These are phyloP conservation scores for Drosophila cyrtoloma DNA, from an alignment of 2,888 invertebrate genomes.

Conservation along the genomic window DNA sequence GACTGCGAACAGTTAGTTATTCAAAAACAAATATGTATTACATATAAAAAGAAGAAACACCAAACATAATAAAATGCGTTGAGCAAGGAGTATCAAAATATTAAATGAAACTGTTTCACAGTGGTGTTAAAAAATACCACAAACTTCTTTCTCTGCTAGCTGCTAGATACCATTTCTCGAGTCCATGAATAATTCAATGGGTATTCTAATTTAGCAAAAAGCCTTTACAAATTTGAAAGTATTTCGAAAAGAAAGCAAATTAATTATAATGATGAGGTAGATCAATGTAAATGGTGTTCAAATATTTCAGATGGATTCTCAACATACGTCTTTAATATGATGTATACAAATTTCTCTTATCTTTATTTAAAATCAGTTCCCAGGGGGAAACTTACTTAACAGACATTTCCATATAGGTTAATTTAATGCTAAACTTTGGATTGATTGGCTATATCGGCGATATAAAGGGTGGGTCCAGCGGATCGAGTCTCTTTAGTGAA, in stretches of 20 bases:
- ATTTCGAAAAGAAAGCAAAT: not conserved
- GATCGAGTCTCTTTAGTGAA: not conserved
- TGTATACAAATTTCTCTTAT: not conserved
- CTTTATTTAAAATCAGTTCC: not conserved
- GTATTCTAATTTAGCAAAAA: not conserved
- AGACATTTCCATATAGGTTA: not conserved
- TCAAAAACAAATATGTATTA: slow-evolving; percentile 35
- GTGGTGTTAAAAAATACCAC: not conserved
- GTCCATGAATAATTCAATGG: not conserved
- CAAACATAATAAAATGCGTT: slow-evolving; percentile 18
- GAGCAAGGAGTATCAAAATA: slow-evolving; percentile 14
- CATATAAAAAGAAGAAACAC: not conserved
- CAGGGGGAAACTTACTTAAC: not conserved
- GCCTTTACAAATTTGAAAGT: not conserved
- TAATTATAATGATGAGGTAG: not conserved
- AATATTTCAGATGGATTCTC: not conserved
- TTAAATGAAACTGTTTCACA: slow-evolving; percentile 17
- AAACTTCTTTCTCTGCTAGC: not conserved
- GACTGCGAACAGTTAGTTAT: slow-evolving; percentile 26
- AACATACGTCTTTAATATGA: not conserved
- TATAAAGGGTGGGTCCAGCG: not conserved
- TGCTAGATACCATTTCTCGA: not conserved
- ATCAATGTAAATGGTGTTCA: fast-evolving
- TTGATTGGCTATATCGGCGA: not conserved
- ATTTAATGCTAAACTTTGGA: not conserved